Conservation (phyloP, 2,797 vertebrate genomes). For the Streptopelia turtur region DNA sequence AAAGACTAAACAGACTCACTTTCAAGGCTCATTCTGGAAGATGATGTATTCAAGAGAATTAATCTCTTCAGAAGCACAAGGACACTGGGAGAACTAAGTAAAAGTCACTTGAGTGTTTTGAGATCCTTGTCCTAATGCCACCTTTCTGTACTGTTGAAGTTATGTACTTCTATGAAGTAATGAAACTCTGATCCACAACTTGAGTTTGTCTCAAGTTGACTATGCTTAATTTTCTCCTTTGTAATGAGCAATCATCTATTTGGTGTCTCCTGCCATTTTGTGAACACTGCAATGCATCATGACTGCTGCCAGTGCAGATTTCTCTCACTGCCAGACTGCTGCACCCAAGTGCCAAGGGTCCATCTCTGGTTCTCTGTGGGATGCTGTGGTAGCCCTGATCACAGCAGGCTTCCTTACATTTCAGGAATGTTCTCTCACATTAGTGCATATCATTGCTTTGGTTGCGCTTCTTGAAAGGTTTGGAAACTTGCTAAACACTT, state of each 20-base stretch:
- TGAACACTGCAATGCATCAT: fast-evolving
- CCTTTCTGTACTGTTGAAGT: not conserved
- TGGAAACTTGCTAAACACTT: not conserved
- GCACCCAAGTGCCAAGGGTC: not conserved
- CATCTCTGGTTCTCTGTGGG: not conserved
- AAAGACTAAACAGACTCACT: not conserved
- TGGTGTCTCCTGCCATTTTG: not conserved
- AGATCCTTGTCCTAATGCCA: not conserved
- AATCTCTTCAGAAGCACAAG: not conserved
- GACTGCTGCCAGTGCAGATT: not conserved
- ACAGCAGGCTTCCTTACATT: not conserved
- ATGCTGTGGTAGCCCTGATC: not conserved
- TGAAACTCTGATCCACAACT: not conserved
- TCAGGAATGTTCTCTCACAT: not conserved
- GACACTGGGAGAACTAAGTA: not conserved
- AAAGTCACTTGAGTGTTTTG: not conserved
- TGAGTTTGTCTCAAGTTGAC: not conserved
- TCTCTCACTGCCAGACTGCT: not conserved
- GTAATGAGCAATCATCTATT: not conserved
- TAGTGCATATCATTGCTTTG: not conserved
- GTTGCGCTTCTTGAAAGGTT: not conserved
- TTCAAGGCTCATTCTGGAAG: not conserved
- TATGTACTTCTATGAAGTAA: not conserved
- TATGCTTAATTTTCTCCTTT: not conserved
- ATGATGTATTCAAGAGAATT: not conserved